Percentiles rank a stretch among this genome's conserved stretches.
Conservation (phyloP, 2,113 vertebrate species). For the Piprites chloris region DNA sequence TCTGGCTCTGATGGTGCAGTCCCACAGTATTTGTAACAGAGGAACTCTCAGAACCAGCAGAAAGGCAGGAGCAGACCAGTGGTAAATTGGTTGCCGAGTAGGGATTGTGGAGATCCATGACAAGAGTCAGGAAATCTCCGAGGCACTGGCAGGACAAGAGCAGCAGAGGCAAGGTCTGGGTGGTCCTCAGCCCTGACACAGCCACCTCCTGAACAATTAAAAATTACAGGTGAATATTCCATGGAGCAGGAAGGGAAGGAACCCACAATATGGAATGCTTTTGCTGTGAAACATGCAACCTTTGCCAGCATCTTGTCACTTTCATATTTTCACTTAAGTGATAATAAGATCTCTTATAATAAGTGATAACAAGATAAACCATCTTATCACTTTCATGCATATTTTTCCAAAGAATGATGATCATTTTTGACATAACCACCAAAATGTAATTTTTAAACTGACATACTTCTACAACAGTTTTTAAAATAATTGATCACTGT, state of each 20-base stretch:
- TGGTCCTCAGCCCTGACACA: neutral
- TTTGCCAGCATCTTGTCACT: neutral
- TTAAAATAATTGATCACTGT: neutral
- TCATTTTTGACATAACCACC: neutral
- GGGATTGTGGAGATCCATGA: neutral
- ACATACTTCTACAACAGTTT: neutral
- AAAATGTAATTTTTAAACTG: neutral
- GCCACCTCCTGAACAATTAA: neutral
- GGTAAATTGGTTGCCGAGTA: neutral
- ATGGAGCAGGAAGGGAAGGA: neutral
- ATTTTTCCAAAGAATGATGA: neutral
- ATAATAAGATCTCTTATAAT: too few species aligned
- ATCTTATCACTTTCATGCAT: neutral
- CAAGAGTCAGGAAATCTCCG: neutral
- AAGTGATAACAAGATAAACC: too few species aligned
- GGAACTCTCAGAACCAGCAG: neutral
- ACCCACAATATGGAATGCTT: neutral
- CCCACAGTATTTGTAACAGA: neutral
- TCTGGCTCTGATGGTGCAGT: neutral
- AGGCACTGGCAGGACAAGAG: neutral
- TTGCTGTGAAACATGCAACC: neutral
- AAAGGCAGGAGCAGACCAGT: neutral
- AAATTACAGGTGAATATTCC: neutral
- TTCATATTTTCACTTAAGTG: too few species aligned
- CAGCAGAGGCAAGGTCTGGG: neutral